Percentiles rank a stretch among this genome's conserved stretches.
phyloP scores from a whole-genome alignment of 2,113 vertebrate genomes.

The Rhinogobius similis region DNA sequence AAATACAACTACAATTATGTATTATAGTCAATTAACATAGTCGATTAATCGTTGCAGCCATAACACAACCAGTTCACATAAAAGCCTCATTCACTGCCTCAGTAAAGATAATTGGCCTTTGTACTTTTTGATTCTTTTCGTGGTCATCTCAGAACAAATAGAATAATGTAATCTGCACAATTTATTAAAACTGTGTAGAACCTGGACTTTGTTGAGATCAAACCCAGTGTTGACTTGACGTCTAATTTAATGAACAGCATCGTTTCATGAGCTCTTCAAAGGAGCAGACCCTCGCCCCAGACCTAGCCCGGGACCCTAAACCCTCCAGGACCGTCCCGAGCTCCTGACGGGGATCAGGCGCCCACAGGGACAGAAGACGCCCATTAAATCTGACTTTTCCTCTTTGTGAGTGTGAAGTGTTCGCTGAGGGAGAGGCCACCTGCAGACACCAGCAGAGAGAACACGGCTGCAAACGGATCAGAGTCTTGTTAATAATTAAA shows the following conservation, averaged over 20 bases:
- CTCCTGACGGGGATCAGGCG: not conserved
- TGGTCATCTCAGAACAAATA: too few relatives aligned
- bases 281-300: not conserved
- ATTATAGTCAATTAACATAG: too few relatives aligned
- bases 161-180: too few relatives aligned
- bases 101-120: too few relatives aligned
- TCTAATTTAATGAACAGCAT: not conserved
- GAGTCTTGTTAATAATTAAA: not conserved
- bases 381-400: slow-evolving; percentile 41
- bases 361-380: not conserved
- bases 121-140: too few relatives aligned
- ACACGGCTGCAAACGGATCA: too few relatives aligned
- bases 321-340: too few relatives aligned
- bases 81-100: too few relatives aligned
- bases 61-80: too few relatives aligned
- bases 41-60: too few relatives aligned
- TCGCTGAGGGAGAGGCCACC: slow-evolving; percentile 14
- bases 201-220: not conserved
- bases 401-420: slow-evolving; percentile 35
- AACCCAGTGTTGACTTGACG: not conserved
- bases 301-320: not conserved
- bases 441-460: slow-evolving; percentile 13
- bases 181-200: not conserved
- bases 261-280: not conserved
- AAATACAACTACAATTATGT: too few relatives aligned